These are phyloP conservation scores for Odontocolon sp. DNA, from an alignment of 2,888 invertebrate genomes.

Conservation along the genomic window DNA sequence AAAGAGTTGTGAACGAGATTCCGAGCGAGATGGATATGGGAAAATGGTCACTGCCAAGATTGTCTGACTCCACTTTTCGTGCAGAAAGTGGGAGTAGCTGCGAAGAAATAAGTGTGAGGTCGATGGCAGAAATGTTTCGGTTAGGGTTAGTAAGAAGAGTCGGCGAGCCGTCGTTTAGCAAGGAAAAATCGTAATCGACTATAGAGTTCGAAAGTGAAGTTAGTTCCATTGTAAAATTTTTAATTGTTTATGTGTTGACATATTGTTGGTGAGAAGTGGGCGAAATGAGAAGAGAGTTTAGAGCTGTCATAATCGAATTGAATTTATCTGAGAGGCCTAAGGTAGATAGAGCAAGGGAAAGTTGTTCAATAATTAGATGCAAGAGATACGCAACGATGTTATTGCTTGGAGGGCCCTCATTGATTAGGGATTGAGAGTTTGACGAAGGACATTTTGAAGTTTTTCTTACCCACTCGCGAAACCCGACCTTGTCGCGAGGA, in stretches of 20 bases:
- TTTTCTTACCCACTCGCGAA: too few species aligned
- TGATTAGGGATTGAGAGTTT: too few species aligned
- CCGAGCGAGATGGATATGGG: slow-evolving; percentile 21
- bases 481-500: too few species aligned
- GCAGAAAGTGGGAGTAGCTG: background rate
- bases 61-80: slow-evolving; percentile 2
- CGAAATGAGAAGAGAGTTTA: background rate
- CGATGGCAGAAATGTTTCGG: background rate
- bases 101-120: background rate
- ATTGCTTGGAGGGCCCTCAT: too few species aligned
- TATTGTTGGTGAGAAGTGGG: background rate
- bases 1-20: background rate
- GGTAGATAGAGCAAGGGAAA: slow-evolving; percentile 4
- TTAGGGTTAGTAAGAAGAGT: background rate
- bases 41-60: slow-evolving; percentile 31
- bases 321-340: background rate
- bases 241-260: background rate
- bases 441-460: too few species aligned
- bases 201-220: background rate
- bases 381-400: background rate
- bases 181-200: background rate
- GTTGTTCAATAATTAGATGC: slow-evolving; percentile 10
- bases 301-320: background rate
- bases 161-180: background rate
- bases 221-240: too few species aligned